Base-by-base conservation (phyloP, 1,140 invertebrate species). In the Macrostomum lignano region DNA sequence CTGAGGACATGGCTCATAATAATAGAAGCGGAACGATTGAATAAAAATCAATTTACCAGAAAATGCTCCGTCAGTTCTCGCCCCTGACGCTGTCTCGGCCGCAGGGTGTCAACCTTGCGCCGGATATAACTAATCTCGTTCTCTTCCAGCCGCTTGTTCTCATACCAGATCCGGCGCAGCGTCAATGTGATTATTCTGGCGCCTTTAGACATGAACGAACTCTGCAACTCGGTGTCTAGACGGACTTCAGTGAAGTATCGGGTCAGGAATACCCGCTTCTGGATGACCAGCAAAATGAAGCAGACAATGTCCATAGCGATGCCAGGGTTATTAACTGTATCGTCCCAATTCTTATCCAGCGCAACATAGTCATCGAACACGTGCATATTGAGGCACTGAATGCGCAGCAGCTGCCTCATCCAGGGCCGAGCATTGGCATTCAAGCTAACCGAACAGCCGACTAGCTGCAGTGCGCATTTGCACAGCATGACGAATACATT, bases 191-290 rank as follows among this genome's bases (percentile, higher is more conserved):
- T 77, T 7, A 94, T 52, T 49, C 91, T 78, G 2, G 84, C 84
- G 15, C 86, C 81, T 55, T 51, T 67, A 0, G 79, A 86, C 2
- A 82, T 79, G 5, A 94, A 62, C 37, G 79, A 71, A 28, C 74
- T 76, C 54, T 84, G 81, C 0, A 81, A 81, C 59, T 81, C 76
- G 17, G 79, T 73, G 47, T 91, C 82, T 43, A 74, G 71, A 1
- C 91, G 72, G 29, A 93, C 72, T 55, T 88, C 74, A 46, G 79
- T 75, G 61, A 94, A 96, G 51, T 93, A 91, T 49, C 81, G 77
- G 42, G 76, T 84, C 38, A 72, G 71, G 55, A 91, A 94, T 13
- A 94, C 65, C 39, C 82, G 61, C 42, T 74, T 64, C 52, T 91
- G 81, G 33, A 93, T 61, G 29, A 96, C 62, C 0, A 94, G 64